These are phyloP conservation scores for Phrynosoma platyrhinos DNA, from an alignment of 2,113 vertebrate genomes.

Conservation along the genomic window DNA sequence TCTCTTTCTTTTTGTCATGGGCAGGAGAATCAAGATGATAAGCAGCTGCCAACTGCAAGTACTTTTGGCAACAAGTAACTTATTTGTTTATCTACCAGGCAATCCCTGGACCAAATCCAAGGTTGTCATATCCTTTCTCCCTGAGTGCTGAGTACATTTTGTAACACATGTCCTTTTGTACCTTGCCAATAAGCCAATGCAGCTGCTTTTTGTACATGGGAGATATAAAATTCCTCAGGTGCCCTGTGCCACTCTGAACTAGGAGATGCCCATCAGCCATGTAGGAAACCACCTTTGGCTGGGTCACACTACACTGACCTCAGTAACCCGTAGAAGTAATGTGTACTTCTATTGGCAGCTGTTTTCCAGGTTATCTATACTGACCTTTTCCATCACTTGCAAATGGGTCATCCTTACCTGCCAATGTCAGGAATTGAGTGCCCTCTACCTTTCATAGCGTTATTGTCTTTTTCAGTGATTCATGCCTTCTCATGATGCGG, in stretches of 20 bases:
- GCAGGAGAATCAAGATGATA: not conserved
- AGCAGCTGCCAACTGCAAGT: not conserved
- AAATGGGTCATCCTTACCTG: not conserved
- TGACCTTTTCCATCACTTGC: not conserved
- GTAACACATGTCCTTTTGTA: not conserved
- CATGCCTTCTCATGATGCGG: no score
- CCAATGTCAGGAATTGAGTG: not conserved
- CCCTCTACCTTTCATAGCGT: not conserved
- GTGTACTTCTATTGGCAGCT: not conserved
- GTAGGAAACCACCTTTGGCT: not conserved
- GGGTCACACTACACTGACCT: not conserved
- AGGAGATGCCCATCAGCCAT: not conserved
- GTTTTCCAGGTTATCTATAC: not conserved
- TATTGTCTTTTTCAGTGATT: no score
- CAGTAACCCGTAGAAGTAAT: no score
- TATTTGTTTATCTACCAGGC: conserved; percentile 15
- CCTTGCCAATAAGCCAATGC: not conserved
- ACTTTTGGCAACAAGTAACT: not conserved
- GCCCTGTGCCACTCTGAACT: not conserved
- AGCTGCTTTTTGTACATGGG: conserved; percentile 16
- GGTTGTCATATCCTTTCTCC: not conserved
- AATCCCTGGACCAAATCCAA: not conserved
- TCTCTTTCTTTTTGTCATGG: not conserved
- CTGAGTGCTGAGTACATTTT: not conserved
- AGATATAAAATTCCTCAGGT: not conserved